These are phyloP conservation scores for Eupithecia insigniata DNA, from an alignment of 2,888 invertebrate genomes.

Conservation along the genomic window DNA sequence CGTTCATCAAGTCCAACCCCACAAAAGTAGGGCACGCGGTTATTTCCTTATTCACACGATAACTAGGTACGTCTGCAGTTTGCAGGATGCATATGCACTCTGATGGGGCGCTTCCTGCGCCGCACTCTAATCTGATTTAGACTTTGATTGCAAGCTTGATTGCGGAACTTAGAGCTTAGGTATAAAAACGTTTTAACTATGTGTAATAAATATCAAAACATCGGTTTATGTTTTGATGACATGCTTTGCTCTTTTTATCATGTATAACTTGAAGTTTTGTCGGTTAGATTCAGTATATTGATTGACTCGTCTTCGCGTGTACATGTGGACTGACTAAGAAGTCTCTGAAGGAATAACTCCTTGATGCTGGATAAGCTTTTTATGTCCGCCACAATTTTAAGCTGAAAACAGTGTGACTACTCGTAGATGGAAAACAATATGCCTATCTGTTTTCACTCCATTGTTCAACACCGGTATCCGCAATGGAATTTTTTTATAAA, in stretches of 20 bases:
- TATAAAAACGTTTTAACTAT: not conserved
- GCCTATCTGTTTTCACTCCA: not conserved
- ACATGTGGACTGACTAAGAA: not conserved
- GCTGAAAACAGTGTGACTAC: not conserved
- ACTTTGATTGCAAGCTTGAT: slow-evolving; percentile 18
- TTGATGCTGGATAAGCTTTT: too few relatives aligned
- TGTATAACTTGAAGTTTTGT: not conserved
- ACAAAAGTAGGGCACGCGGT: slow-evolving; percentile 26
- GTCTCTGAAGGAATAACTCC: too few relatives aligned
- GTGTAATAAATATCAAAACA: not conserved
- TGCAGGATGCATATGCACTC: slow-evolving; percentile 28
- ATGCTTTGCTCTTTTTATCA: not conserved
- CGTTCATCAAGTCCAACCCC: slow-evolving; percentile 11
- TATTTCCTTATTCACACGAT: slow-evolving; percentile 32
- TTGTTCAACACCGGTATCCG: not conserved
- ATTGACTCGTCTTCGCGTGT: not conserved
- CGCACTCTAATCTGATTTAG: slow-evolving; percentile 24
- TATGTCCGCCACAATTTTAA: not conserved
- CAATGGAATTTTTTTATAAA: too few relatives aligned
- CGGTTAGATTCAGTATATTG: not conserved
- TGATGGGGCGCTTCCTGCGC: slow-evolving; percentile 32
- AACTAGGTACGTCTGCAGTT: slow-evolving; percentile 4
- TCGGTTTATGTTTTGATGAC: not conserved
- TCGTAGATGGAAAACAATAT: not conserved
- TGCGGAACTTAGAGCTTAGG: slow-evolving; percentile 3